phyloP scores from a whole-genome alignment of 2,888 invertebrate species.

The Taphrorychus bicolor region DNA sequence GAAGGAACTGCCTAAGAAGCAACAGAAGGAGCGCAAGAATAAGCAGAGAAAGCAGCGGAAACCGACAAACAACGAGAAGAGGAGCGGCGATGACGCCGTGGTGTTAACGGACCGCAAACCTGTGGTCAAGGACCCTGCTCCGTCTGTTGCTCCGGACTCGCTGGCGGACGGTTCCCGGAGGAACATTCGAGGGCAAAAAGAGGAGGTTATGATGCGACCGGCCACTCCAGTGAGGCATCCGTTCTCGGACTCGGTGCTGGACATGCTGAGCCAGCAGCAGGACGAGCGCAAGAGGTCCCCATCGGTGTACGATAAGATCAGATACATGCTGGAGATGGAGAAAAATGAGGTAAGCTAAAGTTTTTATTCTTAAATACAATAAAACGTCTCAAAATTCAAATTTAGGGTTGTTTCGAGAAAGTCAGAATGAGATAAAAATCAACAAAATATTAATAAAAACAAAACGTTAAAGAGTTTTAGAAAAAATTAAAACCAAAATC shows the following conservation, averaged over 20 bases:
- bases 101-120: slow-evolving; percentile 56
- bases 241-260: slow-evolving; percentile 64
- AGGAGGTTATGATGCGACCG: slow-evolving; percentile 69
- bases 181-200: slow-evolving; percentile 65
- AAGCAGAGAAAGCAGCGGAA: slow-evolving; percentile 49
- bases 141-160: slow-evolving; percentile 47
- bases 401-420: too few species aligned
- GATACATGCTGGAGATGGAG: slow-evolving; percentile 65
- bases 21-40: slow-evolving; percentile 42
- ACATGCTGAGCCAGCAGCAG: slow-evolving; percentile 58
- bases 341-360: slow-evolving; percentile 64
- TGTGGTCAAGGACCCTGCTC: slow-evolving; percentile 45
- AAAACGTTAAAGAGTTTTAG: too few species aligned
- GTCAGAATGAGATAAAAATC: too few species aligned
- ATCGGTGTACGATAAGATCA: slow-evolving; percentile 66
- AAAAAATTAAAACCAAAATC: too few species aligned
- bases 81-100: slow-evolving; percentile 36
- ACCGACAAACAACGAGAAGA: slow-evolving; percentile 27
- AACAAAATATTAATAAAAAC: too few species aligned
- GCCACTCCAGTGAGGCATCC: slow-evolving; percentile 64
- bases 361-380: neutral
- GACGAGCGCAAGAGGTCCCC: slow-evolving; percentile 55
- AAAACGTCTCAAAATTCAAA: too few species aligned
- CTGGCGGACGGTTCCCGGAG: slow-evolving; percentile 45
- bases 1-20: slow-evolving; percentile 67